These are phyloP conservation scores for Daubentonia madagascariensis DNA, from an alignment of 2,113 vertebrate genomes.

Conservation along the genomic window DNA sequence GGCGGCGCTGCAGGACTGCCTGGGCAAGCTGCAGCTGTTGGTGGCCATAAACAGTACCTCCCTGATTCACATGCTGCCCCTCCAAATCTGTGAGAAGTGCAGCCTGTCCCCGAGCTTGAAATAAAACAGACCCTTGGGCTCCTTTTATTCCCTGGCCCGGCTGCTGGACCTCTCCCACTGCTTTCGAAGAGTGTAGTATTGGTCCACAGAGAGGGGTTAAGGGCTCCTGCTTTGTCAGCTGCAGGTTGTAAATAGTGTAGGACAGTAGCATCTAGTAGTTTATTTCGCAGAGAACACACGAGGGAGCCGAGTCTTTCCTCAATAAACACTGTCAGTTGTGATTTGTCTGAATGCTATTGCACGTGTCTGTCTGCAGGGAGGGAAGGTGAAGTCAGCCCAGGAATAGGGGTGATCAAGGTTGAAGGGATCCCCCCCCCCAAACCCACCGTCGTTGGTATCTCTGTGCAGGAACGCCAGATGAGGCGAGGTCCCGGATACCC, in stretches of 20 bases:
- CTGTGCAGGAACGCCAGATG: background rate
- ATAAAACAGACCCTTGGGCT: background rate
- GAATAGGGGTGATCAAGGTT: background rate
- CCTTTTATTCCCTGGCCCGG: too few relatives aligned
- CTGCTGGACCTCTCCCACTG: background rate
- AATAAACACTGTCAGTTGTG: background rate
- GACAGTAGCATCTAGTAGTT: background rate
- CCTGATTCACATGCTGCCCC: conserved; percentile 79
- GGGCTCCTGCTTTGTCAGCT: background rate
- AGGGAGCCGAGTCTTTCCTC: background rate
- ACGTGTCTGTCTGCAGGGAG: fast-evolving
- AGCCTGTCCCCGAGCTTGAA: background rate
- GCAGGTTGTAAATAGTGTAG: conserved; percentile 28
- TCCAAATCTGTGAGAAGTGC: conserved; percentile 69
- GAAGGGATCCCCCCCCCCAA: background rate
- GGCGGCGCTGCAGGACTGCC: conserved; percentile 83
- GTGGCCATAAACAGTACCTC: conserved; percentile 88
- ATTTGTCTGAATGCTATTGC: background rate
- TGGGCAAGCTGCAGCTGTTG: conserved; percentile 87
- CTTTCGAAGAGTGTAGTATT: background rate
- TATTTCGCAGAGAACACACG: background rate
- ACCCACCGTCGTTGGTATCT: background rate
- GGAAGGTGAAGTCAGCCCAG: background rate
- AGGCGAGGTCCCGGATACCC: background rate
- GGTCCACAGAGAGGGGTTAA: background rate